Evolutionary conservation across 2,888 invertebrate species (phyloP), one percentile per base, ranked within the genome.

Genomic region (Bedellia somnulentella): DNA sequence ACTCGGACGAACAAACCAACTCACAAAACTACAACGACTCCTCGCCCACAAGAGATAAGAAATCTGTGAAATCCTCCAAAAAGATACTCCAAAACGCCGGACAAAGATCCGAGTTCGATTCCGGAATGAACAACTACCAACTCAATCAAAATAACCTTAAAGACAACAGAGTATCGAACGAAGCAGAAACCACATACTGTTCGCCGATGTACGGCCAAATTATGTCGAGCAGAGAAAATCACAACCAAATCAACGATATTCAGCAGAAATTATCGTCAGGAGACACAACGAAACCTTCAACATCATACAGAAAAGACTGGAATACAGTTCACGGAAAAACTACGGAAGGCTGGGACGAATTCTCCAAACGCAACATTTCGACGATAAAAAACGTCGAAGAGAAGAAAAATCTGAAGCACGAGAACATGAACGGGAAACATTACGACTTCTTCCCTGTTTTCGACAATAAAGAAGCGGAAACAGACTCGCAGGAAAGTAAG

Each of bases 171-270:
- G 46, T 47, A 30, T 46, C 41, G 2, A 59, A 47, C 24, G 51
- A 42, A 8, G 52, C 57, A 2, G 70, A 75, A 33, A 67, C 67
- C 0, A 75, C 76, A 1, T 75, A 71, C 37, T 75, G 76, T 37
- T 68, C 76, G 1, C 70, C 73, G 0, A 63, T 71, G 1, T 71
- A 71, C n/a, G 75, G 76, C 2, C 76, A 75, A 38, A 73, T 73
- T 27, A 70, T 75, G 0, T 75, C 75, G 2, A 64, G 54, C 5
- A 55, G 76, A 45, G 75, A 75, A 45, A 73, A 73, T 33, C 73
- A 73, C 42, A 71, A 70, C 31, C 64, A 75, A 56, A 73, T 75
- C 30, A 68, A 73, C 36, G 75, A 75, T 17, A 73, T 75, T 14
- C 75, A 75, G 39, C 70, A 75, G 30, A 70, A 71, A 32, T 58